Percentiles rank a stretch among this genome's conserved stretches.
These are phyloP conservation scores for Stichopus horrens DNA, from an alignment of 53 echinoderm and acorn worm genomes.

Conservation along the genomic window DNA sequence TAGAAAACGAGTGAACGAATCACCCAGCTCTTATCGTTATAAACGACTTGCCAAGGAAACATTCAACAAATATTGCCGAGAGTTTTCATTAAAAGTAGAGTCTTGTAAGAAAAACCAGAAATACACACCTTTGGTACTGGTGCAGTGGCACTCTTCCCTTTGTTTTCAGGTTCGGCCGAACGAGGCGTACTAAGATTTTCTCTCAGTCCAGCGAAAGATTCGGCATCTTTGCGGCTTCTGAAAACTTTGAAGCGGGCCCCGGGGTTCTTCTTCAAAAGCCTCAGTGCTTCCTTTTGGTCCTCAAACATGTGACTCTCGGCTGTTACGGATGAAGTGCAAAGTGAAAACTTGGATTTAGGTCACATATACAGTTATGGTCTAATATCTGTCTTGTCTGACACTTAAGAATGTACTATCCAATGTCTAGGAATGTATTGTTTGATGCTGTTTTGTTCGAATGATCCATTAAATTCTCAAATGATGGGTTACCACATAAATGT, in stretches of 20 bases:
- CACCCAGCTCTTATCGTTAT: too few relatives aligned
- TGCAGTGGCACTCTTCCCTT: not conserved
- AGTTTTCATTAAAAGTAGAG: not conserved
- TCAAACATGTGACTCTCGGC: slow-evolving; percentile 64
- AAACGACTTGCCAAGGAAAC: too few relatives aligned
- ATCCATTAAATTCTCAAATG: too few relatives aligned
- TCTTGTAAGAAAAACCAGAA: not conserved
- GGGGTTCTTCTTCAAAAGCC: slow-evolving; percentile 74
- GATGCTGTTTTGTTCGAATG: too few relatives aligned
- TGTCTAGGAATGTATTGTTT: too few relatives aligned
- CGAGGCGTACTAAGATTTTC: slow-evolving; percentile 81
- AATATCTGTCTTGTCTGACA: too few relatives aligned
- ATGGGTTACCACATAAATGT: too few relatives aligned
- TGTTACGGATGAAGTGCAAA: slow-evolving; percentile 8
- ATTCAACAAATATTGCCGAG: too few relatives aligned
- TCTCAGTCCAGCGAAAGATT: slow-evolving; percentile 63
- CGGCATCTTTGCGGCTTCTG: slow-evolving; percentile 76
- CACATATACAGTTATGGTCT: too few relatives aligned
- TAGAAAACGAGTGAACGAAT: too few relatives aligned
- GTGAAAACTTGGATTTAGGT: too few relatives aligned
- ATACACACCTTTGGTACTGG: not conserved
- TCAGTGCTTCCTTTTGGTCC: slow-evolving; percentile 67
- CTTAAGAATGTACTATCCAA: too few relatives aligned
- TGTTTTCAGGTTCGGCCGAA: slow-evolving; percentile 10
- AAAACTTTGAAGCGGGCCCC: slow-evolving; percentile 90